These are phyloP conservation scores for Microplitis demolitor DNA, from an alignment of 1,140 invertebrate species.

Conservation along the genomic window DNA sequence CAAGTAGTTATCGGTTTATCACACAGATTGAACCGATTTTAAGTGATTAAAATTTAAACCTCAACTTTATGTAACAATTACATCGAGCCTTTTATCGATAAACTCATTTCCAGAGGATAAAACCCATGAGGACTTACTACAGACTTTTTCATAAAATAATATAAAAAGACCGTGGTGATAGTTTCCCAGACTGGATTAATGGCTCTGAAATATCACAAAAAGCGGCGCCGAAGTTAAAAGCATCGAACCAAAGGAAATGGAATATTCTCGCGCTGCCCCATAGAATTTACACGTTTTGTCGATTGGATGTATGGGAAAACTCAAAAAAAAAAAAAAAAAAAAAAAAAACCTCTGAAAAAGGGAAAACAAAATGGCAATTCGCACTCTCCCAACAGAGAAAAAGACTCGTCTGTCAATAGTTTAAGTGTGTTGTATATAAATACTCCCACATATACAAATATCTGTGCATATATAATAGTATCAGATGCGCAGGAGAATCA, in stretches of 20 bases:
- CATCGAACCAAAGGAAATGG: conserved; percentile 23
- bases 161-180: no score
- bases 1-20: no score
- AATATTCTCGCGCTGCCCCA: conserved; percentile 33
- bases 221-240: conserved; percentile 16
- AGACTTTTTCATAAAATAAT: no score
- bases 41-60: no score
- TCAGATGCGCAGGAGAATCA: background rate
- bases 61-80: no score
- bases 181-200: background rate
- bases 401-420: conserved; percentile 18
- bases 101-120: no score
- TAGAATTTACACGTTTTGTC: conserved; percentile 43
- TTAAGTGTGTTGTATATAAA: background rate
- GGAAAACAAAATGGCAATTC: conserved; percentile 31
- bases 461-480: background rate
- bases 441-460: background rate
- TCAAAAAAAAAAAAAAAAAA: background rate
- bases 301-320: conserved; percentile 35
- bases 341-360: background rate
- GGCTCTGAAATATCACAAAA: conserved; percentile 18
- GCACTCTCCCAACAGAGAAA: conserved; percentile 28
- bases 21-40: no score
- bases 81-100: no score
- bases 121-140: no score